Conservation (phyloP, 2,113 vertebrate genomes). For the Notarius lentiginosus region DNA sequence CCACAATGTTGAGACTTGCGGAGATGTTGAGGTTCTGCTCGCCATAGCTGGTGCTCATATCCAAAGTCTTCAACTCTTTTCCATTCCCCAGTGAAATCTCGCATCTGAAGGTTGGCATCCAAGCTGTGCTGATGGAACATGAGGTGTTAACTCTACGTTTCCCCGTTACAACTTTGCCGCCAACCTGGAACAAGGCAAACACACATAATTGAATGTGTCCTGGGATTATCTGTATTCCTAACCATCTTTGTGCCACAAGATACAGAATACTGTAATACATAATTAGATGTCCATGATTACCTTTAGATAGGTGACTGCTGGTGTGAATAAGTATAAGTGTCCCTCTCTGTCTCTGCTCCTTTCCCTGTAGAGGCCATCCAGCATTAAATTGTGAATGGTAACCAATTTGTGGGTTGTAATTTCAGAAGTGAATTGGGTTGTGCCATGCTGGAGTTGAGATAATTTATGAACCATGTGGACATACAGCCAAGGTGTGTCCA, state of each 20-base stretch:
- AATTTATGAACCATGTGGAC: conserved; percentile 74
- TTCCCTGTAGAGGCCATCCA: conserved; percentile 74
- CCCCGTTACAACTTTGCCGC: conserved; percentile 63
- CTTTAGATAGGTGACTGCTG: conserved; percentile 75
- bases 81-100: conserved; percentile 74
- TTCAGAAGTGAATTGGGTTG: conserved; percentile 68
- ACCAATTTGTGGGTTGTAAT: conserved; percentile 77
- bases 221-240: background rate
- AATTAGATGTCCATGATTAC: conserved; percentile 53
- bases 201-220: background rate
- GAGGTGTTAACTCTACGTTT: conserved; percentile 73
- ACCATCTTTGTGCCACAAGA: background rate
- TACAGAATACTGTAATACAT: background rate
- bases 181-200: conserved; percentile 66
- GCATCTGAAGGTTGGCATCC: conserved; percentile 73
- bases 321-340: conserved; percentile 73
- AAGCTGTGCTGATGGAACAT: conserved; percentile 73
- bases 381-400: conserved; percentile 71
- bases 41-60: conserved; percentile 70
- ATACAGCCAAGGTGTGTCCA: conserved; percentile 83
- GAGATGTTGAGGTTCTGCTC: conserved; percentile 76
- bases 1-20: conserved; percentile 64
- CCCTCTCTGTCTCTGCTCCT: conserved; percentile 71
- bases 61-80: conserved; percentile 67
- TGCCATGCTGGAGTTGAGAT: conserved; percentile 69